Conservation (phyloP, 2,797 vertebrate genomes). For the Cyprinodon diabolis region DNA sequence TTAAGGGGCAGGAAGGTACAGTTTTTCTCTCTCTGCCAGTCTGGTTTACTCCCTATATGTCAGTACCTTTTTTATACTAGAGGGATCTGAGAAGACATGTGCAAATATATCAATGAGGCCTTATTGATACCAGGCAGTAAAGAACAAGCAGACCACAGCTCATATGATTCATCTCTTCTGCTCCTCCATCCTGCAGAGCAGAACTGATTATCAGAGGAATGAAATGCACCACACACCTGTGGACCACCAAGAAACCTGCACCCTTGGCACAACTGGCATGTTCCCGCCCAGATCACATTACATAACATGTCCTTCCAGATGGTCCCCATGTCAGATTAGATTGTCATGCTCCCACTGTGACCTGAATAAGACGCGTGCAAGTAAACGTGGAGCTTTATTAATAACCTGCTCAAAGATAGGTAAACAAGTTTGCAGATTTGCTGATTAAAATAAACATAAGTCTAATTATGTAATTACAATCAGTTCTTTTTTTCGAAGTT, state of each 20-base stretch:
- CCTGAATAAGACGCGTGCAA: neutral
- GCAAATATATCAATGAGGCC: neutral
- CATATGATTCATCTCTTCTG: slow-evolving; percentile 16
- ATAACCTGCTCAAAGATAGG: neutral
- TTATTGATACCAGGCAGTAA: neutral
- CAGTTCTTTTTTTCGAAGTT: too few species aligned
- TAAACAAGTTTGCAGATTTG: neutral
- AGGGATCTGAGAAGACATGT: neutral
- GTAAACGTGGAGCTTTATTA: neutral
- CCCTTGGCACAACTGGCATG: slow-evolving; percentile 3
- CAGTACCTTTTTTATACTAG: neutral
- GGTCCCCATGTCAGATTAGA: slow-evolving; percentile 6
- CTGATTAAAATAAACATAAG: slow-evolving; percentile 1
- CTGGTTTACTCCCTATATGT: slow-evolving; percentile 4
- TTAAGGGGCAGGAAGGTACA: slow-evolving; percentile 51
- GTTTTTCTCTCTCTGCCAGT: slow-evolving; percentile 63
- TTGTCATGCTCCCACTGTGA: slow-evolving; percentile 3
- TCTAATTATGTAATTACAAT: too few species aligned
- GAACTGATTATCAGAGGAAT: slow-evolving; percentile 12
- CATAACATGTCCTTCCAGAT: slow-evolving; percentile 7
- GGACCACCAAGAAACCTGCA: slow-evolving; percentile 7
- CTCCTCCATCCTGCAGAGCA: slow-evolving; percentile 1
- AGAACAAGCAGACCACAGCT: slow-evolving; percentile 9
- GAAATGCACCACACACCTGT: slow-evolving; percentile 32
- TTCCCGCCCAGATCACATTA: slow-evolving; percentile 3